These are phyloP conservation scores for Gymnorhina tibicen DNA, from an alignment of 2,113 vertebrate species.

Conservation along the genomic window DNA sequence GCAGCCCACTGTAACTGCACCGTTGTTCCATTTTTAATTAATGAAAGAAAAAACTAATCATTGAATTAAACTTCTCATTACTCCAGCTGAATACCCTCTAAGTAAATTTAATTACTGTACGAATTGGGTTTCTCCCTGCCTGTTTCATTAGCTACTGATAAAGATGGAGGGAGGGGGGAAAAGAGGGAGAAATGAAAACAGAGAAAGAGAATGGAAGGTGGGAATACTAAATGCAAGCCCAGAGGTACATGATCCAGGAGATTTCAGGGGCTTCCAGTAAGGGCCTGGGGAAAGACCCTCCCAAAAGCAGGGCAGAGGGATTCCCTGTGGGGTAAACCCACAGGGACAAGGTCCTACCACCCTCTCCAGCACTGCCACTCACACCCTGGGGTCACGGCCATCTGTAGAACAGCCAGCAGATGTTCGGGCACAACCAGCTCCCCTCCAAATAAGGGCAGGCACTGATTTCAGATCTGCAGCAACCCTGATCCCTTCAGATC, in stretches of 20 bases:
- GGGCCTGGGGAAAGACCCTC: neutral
- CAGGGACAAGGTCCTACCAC: neutral
- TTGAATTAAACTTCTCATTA: conserved; percentile 85
- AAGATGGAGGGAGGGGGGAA: neutral
- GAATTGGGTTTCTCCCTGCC: conserved; percentile 72
- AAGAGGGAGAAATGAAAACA: neutral
- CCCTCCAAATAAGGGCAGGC: neutral
- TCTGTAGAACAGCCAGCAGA: neutral
- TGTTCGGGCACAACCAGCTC: neutral
- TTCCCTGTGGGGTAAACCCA: neutral
- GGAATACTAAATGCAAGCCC: neutral
- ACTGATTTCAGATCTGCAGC: neutral
- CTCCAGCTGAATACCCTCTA: conserved; percentile 79
- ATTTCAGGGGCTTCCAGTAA: neutral
- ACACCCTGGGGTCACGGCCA: neutral
- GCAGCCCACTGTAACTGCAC: conserved; percentile 64
- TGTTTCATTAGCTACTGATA: conserved; percentile 76
- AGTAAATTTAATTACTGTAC: conserved; percentile 82
- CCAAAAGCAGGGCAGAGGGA: neutral
- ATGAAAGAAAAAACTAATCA: conserved; percentile 83
- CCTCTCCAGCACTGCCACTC: neutral
- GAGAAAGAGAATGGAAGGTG: neutral
- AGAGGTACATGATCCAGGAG: neutral
- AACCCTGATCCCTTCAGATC: neutral
- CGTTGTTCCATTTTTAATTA: conserved; percentile 79